Percentiles rank a stretch among this genome's conserved stretches.
phyloP scores from a whole-genome alignment of 2,888 invertebrate genomes.

The Drosophila fungiperda region DNA sequence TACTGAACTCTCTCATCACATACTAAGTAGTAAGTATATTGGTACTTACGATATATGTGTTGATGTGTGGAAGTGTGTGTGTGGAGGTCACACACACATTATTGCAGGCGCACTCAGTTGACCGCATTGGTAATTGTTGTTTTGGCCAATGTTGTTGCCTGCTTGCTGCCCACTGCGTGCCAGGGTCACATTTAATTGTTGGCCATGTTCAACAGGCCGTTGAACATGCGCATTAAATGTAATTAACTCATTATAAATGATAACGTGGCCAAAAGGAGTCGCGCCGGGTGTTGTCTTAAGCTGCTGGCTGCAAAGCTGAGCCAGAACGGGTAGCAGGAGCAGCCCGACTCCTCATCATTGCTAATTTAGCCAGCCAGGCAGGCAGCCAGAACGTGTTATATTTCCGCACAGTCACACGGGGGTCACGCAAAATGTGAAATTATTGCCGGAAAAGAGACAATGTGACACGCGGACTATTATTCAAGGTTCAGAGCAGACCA shows the following conservation, averaged over 20 bases:
- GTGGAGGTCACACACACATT: not conserved
- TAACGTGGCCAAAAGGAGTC: conserved; percentile 71
- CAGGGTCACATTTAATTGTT: conserved; percentile 79
- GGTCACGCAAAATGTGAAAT: conserved; percentile 73
- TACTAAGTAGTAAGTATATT: conserved; percentile 23
- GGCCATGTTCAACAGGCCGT: conserved; percentile 78
- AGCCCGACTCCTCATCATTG: conserved; percentile 63
- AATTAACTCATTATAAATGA: conserved; percentile 82
- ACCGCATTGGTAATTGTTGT: conserved; percentile 47
- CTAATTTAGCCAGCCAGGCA: conserved; percentile 61
- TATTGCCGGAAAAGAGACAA: conserved; percentile 74
- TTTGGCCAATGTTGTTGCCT: conserved; percentile 38
- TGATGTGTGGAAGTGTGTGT: not conserved
- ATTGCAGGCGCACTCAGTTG: conserved; percentile 45
- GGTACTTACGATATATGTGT: conserved; percentile 10
- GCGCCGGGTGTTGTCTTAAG: conserved; percentile 60
- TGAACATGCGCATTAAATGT: conserved; percentile 80
- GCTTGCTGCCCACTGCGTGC: conserved; percentile 42
- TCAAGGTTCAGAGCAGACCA: conserved; percentile 37
- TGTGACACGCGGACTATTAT: conserved; percentile 72
- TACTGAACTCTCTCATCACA: conserved; percentile 34
- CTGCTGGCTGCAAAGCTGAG: conserved; percentile 40
- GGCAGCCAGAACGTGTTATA: conserved; percentile 56
- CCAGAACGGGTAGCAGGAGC: conserved; percentile 13
- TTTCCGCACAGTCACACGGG: conserved; percentile 52